Evolutionary conservation across 2,797 vertebrate species (phyloP).

Genomic region (Emydoidea blandingii): DNA sequence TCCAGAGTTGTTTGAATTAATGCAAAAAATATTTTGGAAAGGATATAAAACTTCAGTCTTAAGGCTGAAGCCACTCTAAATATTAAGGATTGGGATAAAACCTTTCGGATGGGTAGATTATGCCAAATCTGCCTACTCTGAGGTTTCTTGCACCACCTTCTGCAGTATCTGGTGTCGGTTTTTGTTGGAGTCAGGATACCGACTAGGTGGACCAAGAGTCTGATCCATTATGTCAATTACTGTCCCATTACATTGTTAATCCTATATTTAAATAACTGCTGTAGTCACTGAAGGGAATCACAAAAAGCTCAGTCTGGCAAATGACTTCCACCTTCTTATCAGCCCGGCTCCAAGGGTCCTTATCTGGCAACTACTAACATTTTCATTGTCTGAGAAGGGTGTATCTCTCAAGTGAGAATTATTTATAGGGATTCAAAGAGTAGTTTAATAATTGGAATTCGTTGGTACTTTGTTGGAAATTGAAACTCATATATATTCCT

Average conservation of each 20-base stretch:
- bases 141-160: background rate
- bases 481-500: background rate
- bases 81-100: background rate
- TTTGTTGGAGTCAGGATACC: background rate
- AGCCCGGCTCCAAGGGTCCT: background rate
- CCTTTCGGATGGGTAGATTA: background rate
- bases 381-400: background rate
- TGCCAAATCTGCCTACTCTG: background rate
- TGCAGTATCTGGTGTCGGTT: background rate
- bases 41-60: background rate
- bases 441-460: background rate
- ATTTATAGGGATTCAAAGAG: background rate
- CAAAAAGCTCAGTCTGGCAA: background rate
- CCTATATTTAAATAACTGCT: background rate
- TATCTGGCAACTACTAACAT: background rate
- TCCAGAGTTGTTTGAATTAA: background rate
- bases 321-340: background rate
- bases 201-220: background rate
- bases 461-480: background rate
- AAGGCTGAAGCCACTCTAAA: background rate
- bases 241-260: background rate
- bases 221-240: background rate
- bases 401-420: background rate
- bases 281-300: background rate
- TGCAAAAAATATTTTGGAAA: background rate